Conservation (phyloP, 2,888 invertebrate genomes). For the Creontiades dilutus region DNA sequence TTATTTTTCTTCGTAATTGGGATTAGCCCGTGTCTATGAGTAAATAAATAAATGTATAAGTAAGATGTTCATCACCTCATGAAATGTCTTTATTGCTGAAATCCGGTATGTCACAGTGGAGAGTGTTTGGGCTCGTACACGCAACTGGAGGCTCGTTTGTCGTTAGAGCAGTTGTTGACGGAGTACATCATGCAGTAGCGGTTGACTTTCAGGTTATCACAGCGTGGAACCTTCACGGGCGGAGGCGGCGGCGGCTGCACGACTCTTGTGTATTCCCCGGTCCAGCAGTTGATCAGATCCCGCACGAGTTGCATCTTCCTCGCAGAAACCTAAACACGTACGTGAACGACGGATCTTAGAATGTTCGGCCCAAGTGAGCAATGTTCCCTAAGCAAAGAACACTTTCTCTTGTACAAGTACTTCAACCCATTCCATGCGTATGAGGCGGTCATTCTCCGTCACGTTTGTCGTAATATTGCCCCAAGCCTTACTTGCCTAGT, state of each 20-base stretch:
- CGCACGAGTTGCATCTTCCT: slow-evolving; percentile 52
- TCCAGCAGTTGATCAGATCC: slow-evolving; percentile 64
- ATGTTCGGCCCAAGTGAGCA: too few relatives aligned
- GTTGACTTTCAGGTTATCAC: background rate
- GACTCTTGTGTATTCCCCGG: slow-evolving; percentile 29
- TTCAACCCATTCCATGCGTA: too few relatives aligned
- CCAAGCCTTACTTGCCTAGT: too few relatives aligned
- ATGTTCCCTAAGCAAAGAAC: too few relatives aligned
- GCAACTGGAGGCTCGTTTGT: background rate
- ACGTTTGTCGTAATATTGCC: too few relatives aligned
- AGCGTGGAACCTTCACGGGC: background rate
- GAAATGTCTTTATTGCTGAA: background rate
- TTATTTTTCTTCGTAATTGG: too few relatives aligned
- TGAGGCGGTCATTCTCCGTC: too few relatives aligned
- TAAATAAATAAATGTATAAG: too few relatives aligned
- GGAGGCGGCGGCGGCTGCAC: background rate
- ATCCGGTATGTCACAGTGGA: background rate
- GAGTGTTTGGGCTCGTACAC: background rate
- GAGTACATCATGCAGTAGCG: slow-evolving; percentile 1
- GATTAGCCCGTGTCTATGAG: too few relatives aligned
- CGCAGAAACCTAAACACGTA: slow-evolving; percentile 41
- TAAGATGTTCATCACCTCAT: too few relatives aligned
- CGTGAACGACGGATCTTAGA: background rate
- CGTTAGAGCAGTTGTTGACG: slow-evolving; percentile 34
- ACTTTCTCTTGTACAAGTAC: too few relatives aligned